Conservation (phyloP, 2,888 invertebrate genomes). For the Oeneis ivallda region DNA sequence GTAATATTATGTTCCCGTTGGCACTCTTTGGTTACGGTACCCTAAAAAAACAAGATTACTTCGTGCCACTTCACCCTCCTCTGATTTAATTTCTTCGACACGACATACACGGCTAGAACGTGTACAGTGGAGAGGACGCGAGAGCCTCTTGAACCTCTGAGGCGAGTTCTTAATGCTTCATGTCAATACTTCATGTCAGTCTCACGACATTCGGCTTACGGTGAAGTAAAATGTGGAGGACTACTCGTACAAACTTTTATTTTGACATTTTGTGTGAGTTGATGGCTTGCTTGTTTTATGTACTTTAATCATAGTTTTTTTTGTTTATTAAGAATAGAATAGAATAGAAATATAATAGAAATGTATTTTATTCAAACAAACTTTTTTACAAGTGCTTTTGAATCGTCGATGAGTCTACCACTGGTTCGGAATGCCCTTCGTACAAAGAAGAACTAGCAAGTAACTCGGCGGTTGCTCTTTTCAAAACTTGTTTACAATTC, state of each 20-base stretch:
- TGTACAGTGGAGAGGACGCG: conserved; percentile 41
- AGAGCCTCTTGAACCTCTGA: conserved; percentile 44
- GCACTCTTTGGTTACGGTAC: too few relatives aligned
- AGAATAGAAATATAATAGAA: too few relatives aligned
- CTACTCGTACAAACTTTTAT: neutral
- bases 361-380: too few relatives aligned
- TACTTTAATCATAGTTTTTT: too few relatives aligned
- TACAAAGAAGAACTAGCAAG: too few relatives aligned
- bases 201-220: conserved; percentile 40
- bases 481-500: too few relatives aligned
- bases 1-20: too few relatives aligned
- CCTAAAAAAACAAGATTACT: conserved; percentile 38
- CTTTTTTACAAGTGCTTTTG: too few relatives aligned
- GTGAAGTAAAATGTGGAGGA: conserved; percentile 35
- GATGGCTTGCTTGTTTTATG: neutral
- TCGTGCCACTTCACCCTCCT: conserved; percentile 43
- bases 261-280: neutral
- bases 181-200: conserved; percentile 48
- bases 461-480: too few relatives aligned
- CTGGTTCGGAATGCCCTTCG: too few relatives aligned
- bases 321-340: too few relatives aligned
- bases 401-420: too few relatives aligned
- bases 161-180: conserved; percentile 42
- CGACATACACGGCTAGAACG: conserved; percentile 38
- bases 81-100: conserved; percentile 47